Evolutionary conservation across 2,888 invertebrate genomes (phyloP).

Genomic region (Tenthredo mesomela): DNA sequence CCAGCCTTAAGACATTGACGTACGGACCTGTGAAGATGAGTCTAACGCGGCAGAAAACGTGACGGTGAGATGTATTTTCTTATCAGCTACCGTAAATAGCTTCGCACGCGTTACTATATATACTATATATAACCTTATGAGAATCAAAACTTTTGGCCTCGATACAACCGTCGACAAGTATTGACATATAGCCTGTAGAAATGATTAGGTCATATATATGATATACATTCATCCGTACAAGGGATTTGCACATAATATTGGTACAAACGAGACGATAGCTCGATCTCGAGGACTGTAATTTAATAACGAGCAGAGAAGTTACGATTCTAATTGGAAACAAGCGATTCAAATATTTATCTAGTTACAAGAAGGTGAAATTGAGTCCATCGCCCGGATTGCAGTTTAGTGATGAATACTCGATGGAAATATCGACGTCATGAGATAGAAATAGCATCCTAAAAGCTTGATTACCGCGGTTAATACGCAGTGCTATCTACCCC

Average conservation of each 20-base stretch:
- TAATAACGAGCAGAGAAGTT: background rate
- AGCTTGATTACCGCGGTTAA: slow-evolving; percentile 1
- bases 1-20: background rate
- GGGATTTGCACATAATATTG: background rate
- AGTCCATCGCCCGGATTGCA: background rate
- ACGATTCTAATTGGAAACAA: background rate
- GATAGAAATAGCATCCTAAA: background rate
- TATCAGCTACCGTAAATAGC: slow-evolving; percentile 10
- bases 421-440: background rate
- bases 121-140: background rate
- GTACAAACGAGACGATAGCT: background rate
- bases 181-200: background rate
- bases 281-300: background rate
- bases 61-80: slow-evolving; percentile 35
- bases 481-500: slow-evolving; percentile 16
- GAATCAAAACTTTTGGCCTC: background rate
- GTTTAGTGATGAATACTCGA: background rate
- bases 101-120: background rate
- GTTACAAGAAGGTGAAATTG: background rate
- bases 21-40: background rate
- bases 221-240: background rate
- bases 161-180: slow-evolving; percentile 21
- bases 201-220: slow-evolving; percentile 16
- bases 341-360: background rate
- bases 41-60: background rate